Conservation (phyloP, 2,888 invertebrate genomes). For the Acronicta aceris region DNA sequence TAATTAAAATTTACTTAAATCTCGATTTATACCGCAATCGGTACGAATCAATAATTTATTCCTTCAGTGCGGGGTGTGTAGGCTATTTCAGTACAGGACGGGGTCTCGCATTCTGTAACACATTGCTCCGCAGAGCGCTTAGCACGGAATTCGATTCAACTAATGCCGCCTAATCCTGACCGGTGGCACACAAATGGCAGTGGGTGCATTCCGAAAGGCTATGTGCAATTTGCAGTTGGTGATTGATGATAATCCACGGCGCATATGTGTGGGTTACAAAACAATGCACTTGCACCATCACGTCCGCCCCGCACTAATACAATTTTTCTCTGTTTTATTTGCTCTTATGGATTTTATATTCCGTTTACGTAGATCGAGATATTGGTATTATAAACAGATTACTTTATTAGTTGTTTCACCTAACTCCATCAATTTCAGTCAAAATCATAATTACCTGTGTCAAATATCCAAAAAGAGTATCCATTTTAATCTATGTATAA, state of each 20-base stretch:
- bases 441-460: too few relatives aligned
- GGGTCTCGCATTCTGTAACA: conserved; percentile 70
- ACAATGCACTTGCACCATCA: conserved; percentile 62
- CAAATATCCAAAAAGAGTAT: too few relatives aligned
- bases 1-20: conserved; percentile 72
- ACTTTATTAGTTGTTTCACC: too few relatives aligned
- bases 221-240: conserved; percentile 83
- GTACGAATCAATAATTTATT: conserved; percentile 67
- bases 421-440: neutral
- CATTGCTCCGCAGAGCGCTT: conserved; percentile 84
- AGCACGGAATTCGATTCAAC: conserved; percentile 87
- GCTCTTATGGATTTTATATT: conserved; percentile 49
- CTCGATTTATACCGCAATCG: conserved; percentile 56
- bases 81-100: conserved; percentile 64
- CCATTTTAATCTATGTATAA: too few relatives aligned
- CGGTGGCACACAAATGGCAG: conserved; percentile 80
- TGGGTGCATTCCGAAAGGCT: conserved; percentile 81
- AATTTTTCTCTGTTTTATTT: conserved; percentile 59
- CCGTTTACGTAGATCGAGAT: conserved; percentile 16
- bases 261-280: conserved; percentile 73
- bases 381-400: conserved; percentile 18
- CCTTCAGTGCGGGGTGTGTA: conserved; percentile 50
- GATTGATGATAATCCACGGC: conserved; percentile 85
- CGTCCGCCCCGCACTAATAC: conserved; percentile 55
- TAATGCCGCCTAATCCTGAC: conserved; percentile 86